Conservation (phyloP, 2,797 vertebrate species). For the Lepilemur septentrionalis region DNA sequence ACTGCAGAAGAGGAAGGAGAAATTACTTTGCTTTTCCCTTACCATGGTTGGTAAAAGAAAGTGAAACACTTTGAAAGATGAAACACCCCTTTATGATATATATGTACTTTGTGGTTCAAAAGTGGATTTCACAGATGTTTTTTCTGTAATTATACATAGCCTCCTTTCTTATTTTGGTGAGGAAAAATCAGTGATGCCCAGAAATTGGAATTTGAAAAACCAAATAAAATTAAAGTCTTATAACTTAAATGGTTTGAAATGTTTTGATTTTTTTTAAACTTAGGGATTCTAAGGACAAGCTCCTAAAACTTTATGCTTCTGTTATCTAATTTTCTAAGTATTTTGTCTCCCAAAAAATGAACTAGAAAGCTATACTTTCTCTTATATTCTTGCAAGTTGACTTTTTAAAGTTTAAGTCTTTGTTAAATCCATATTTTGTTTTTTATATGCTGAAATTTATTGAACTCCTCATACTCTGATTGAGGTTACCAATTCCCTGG, state of each 20-base stretch:
- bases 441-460: background rate
- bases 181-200: background rate
- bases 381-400: background rate
- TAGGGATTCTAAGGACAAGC: background rate
- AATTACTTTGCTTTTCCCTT: constrained; percentile 11
- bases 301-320: background rate
- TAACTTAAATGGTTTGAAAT: background rate
- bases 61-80: constrained; percentile 39
- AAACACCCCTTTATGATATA: constrained; percentile 17
- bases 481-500: background rate
- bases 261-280: background rate
- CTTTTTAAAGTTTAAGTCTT: background rate
- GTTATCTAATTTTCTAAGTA: background rate
- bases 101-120: background rate
- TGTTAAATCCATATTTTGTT: background rate
- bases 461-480: background rate
- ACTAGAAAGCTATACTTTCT: background rate
- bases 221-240: background rate
- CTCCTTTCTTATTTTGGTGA: constrained; percentile 11
- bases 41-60: background rate
- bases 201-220: background rate
- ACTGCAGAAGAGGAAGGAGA: constrained; percentile 20
- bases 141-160: constrained; percentile 33
- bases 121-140: background rate
- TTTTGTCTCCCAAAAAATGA: background rate